Conservation (phyloP, 2,797 vertebrate genomes). For the Buphagus erythrorhynchus region DNA sequence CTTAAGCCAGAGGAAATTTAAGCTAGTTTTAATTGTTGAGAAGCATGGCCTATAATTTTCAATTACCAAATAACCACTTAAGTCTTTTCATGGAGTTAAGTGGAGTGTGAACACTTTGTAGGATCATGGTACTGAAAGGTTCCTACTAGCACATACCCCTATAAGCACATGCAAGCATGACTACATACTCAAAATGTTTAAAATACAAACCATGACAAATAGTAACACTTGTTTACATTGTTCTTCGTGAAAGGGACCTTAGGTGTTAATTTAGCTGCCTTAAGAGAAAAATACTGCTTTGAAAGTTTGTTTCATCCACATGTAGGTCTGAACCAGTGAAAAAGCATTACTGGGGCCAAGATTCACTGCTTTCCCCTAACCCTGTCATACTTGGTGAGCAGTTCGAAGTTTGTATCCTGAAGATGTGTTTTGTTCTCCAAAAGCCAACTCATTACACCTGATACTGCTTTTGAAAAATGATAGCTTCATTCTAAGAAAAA, state of each 20-base stretch:
- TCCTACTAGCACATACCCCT: not conserved
- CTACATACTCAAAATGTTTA: not conserved
- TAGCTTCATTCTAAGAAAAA: not conserved
- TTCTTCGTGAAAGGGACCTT: not conserved
- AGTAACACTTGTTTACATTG: fast-evolving
- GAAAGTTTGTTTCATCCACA: not conserved
- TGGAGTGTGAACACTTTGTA: not conserved
- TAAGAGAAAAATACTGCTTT: not conserved
- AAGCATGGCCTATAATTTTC: not conserved
- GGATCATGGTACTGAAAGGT: fast-evolving
- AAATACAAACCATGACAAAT: not conserved
- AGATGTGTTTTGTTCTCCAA: not conserved
- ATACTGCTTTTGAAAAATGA: not conserved
- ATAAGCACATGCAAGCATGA: fast-evolving
- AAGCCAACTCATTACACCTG: not conserved
- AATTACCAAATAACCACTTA: not conserved
- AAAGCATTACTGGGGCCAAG: not conserved
- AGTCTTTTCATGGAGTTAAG: not conserved
- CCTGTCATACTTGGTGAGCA: not conserved
- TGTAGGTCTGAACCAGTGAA: not conserved
- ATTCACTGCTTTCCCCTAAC: not conserved
- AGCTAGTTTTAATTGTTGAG: not conserved
- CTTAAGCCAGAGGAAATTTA: not conserved
- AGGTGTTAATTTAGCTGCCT: not conserved
- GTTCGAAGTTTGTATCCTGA: not conserved